Evolutionary conservation across 1,140 invertebrate species (phyloP).

Genomic region (Tyrophagus putrescentiae): DNA sequence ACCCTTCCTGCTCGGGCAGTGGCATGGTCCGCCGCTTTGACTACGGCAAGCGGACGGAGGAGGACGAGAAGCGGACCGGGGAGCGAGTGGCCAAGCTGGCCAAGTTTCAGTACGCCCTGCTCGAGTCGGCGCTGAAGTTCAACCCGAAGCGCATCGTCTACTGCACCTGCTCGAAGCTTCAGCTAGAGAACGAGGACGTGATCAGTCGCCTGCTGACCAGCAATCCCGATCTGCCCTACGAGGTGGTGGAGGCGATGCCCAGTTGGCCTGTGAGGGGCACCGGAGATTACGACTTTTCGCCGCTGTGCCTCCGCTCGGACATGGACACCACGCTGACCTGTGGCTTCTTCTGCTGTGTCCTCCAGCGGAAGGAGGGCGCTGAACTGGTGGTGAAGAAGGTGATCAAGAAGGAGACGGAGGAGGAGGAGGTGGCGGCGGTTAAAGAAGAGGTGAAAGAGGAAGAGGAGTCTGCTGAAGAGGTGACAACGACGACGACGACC

Average conservation of each 20-base stretch:
- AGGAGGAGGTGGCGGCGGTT: no score
- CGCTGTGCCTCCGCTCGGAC: conserved; percentile 55
- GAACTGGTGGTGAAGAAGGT: neutral
- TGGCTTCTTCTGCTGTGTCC: conserved; percentile 58
- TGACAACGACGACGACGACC: neutral
- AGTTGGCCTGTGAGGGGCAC: conserved; percentile 30
- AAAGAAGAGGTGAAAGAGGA: neutral
- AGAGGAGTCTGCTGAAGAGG: no score
- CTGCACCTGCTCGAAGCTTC: conserved; percentile 79
- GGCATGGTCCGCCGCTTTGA: conserved; percentile 52
- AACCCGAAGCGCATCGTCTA: conserved; percentile 71
- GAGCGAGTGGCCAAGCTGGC: conserved; percentile 50
- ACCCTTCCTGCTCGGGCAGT: conserved; percentile 88
- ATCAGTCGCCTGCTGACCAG: conserved; percentile 41
- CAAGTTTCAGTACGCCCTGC: conserved; percentile 64
- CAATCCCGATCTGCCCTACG: conserved; percentile 24
- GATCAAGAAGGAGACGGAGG: neutral
- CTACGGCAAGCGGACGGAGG: conserved; percentile 33
- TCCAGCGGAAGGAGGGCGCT: neutral
- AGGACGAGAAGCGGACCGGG: conserved; percentile 26
- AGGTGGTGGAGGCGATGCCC: conserved; percentile 30
- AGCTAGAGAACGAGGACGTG: conserved; percentile 83
- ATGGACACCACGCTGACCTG: conserved; percentile 61
- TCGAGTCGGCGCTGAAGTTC: conserved; percentile 71
- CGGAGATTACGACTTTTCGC: conserved; percentile 35